A percentile compares a stretch with the other conserved stretches of the same genome.
phyloP scores from a whole-genome alignment of 2,797 vertebrate species.

The Crocodylus rhombifer region DNA sequence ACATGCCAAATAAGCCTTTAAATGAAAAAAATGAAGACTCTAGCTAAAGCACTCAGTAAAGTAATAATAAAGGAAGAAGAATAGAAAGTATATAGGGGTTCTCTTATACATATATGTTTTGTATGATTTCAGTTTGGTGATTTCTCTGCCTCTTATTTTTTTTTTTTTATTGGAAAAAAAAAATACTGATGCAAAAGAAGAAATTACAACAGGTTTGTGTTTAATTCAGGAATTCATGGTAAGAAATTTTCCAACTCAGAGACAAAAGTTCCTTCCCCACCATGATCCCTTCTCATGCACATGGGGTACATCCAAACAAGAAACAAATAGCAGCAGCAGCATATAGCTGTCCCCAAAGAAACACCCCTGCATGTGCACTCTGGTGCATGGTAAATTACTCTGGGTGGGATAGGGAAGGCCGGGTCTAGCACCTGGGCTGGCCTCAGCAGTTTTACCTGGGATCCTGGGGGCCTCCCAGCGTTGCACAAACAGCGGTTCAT shows the following conservation, averaged over 20 bases:
- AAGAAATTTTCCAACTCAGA: neutral
- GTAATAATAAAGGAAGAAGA: neutral
- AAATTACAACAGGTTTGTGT: neutral
- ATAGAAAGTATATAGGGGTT: neutral
- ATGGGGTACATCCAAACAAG: too few relatives aligned
- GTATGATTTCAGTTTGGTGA: neutral
- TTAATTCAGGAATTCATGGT: neutral
- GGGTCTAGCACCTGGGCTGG: too few relatives aligned
- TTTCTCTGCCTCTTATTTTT: neutral
- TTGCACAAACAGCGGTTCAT: too few relatives aligned
- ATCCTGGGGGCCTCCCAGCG: too few relatives aligned
- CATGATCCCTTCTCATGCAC: neutral
- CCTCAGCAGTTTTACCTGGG: too few relatives aligned
- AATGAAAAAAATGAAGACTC: neutral
- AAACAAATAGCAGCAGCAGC: too few relatives aligned
- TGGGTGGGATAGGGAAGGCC: too few relatives aligned
- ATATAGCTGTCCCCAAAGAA: too few relatives aligned
- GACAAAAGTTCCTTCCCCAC: neutral
- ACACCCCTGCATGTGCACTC: too few relatives aligned
- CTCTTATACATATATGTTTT: neutral
- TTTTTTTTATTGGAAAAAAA: neutral
- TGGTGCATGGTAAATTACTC: too few relatives aligned
- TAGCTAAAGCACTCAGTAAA: neutral
- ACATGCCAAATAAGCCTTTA: neutral
- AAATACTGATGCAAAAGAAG: neutral